These are phyloP conservation scores for Sporophila hypoxantha DNA, from an alignment of 2,113 vertebrate genomes.

Conservation along the genomic window DNA sequence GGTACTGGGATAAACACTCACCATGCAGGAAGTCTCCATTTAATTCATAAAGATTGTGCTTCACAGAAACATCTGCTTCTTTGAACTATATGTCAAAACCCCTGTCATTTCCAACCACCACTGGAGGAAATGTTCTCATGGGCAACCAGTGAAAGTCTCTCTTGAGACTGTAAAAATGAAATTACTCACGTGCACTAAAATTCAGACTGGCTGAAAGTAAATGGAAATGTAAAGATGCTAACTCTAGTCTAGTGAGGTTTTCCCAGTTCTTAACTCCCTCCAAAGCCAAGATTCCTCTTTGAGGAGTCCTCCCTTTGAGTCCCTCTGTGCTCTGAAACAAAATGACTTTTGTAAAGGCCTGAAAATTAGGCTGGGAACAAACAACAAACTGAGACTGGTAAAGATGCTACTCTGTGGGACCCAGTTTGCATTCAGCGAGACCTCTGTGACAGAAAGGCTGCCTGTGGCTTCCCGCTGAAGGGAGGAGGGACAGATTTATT, in stretches of 20 bases:
- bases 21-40: neutral
- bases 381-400: neutral
- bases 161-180: neutral
- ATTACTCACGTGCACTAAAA: neutral
- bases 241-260: neutral
- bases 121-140: neutral
- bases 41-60: neutral
- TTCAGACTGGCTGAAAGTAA: neutral
- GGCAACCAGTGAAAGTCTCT: neutral
- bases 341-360: neutral
- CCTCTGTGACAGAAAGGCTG: neutral
- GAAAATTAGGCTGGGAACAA: neutral
- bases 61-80: neutral
- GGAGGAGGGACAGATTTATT: neutral
- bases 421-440: neutral
- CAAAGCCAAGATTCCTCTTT: neutral
- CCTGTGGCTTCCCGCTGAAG: neutral
- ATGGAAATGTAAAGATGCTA: neutral
- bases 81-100: neutral
- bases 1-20: neutral
- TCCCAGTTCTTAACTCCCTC: neutral
- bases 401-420: neutral
- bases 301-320: neutral
- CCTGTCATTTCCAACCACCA: fast-evolving
- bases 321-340: neutral